phyloP scores from a whole-genome alignment of 2,797 vertebrate species.

The Ibycter americanus region DNA sequence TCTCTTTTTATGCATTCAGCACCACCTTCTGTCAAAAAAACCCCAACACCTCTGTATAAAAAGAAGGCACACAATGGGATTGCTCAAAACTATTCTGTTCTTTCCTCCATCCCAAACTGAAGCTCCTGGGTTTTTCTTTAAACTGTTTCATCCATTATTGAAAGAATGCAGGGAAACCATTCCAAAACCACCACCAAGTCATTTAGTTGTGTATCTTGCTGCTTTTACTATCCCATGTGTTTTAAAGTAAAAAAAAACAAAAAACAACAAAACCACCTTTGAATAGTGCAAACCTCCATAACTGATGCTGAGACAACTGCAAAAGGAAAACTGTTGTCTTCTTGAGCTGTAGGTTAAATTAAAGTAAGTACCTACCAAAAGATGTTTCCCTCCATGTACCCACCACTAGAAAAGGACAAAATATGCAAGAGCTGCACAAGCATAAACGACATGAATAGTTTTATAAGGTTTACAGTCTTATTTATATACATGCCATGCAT shows the following conservation, averaged over 20 bases:
- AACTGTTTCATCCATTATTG: background rate
- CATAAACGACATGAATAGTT: background rate
- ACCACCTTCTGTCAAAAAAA: background rate
- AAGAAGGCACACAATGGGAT: background rate
- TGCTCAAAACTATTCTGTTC: background rate
- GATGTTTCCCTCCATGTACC: background rate
- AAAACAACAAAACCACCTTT: background rate
- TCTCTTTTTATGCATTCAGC: background rate
- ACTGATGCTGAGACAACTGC: background rate
- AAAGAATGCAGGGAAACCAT: background rate
- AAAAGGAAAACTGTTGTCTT: background rate
- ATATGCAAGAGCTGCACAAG: background rate
- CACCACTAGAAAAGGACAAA: background rate
- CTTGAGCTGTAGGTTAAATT: background rate
- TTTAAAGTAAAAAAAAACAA: background rate
- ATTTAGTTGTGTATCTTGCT: background rate
- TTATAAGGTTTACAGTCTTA: background rate
- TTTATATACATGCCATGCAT: background rate
- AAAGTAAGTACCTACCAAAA: background rate
- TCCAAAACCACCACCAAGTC: background rate
- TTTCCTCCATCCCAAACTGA: background rate
- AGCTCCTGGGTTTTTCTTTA: background rate
- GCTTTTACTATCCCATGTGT: background rate
- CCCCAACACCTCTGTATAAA: background rate
- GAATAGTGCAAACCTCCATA: background rate